phyloP scores from a whole-genome alignment of 2,888 invertebrate species.

The Drosophila affinis region DNA sequence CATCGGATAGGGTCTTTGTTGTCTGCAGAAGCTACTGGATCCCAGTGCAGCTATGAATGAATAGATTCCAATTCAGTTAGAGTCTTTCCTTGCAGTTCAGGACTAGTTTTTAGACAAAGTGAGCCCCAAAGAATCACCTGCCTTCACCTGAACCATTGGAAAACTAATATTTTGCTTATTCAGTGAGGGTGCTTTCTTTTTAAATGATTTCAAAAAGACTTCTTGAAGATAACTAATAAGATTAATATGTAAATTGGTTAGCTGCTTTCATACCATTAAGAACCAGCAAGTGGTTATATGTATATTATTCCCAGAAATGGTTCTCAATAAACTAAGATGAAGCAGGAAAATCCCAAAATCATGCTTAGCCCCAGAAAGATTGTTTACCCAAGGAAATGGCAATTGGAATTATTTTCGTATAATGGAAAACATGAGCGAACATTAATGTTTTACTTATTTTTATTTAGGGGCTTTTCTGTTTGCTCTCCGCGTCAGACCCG shows the following conservation, averaged over 20 bases:
- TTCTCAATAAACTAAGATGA: not conserved
- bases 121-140: no score
- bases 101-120: not conserved
- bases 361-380: conserved; percentile 8
- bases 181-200: no score
- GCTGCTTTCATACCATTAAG: not conserved
- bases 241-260: not conserved
- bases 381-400: conserved; percentile 58
- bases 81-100: not conserved
- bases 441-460: conserved; percentile 13
- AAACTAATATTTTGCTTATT: no score
- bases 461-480: conserved; percentile 13
- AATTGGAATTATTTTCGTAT: conserved; percentile 25
- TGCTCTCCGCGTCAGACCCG: conserved; percentile 9
- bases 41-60: not conserved
- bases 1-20: conserved; percentile 5
- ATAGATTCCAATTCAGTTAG: not conserved
- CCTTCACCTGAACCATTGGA: no score
- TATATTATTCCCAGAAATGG: not conserved
- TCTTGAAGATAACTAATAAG: no score
- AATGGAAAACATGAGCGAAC: conserved; percentile 39
- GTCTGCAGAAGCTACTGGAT: not conserved
- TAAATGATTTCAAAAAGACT: no score
- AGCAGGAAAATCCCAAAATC: not conserved
- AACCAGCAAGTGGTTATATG: no score